Base-by-base conservation (phyloP, 2,113 vertebrate species). In the Dolichallabes microphthalmus region DNA sequence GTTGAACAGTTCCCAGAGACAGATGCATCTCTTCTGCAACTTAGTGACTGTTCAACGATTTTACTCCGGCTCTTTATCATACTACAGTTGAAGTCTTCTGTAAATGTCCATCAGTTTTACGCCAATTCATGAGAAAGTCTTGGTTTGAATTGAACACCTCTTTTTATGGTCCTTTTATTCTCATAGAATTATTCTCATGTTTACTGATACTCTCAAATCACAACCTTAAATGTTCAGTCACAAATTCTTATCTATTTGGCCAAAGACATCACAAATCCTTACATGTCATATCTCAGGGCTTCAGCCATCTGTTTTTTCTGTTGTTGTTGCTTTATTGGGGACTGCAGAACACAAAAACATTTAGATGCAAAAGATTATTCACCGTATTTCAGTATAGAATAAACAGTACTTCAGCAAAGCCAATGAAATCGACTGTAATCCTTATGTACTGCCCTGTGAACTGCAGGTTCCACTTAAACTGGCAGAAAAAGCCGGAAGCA, bases 181-280 rank as follows among this genome's bases (percentile, higher is more conserved):
- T 45, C 7, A 45, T 45, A 45, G 7, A 45, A 0, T 45, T 35
- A n/a, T n/a, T n/a, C n/a, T n/a, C n/a, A n/a, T 30, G 53, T 27
- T 57, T 60, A 57, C 61, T 64, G 52, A 68, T 68, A 35, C 32
- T 68, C 57, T 71, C 39, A 83, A 71, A 53, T 74, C 25, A 14
- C 52, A 53, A 32, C 61, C 63, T 53, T 30, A 82, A 17, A 64
- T 81, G 69, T 68, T 80, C 17, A 60, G 73, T 52, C 75, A 39
- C 45, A 25, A 66, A 76, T 58, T 20, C 58, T 81, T 45, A 77
- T 84, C 66, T 27, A 30, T 69, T 30, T 58, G 22, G 76, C 58
- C 58, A 63, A 84, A 58, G 57, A 63, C n/a, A 22, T 53, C 5
- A 19, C n/a, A 30, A n/a, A 30, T 19, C 52, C 30, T n/a, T 35